Evolutionary conservation across 2,113 vertebrate species (phyloP).

Genomic region (Zosterops lateralis): DNA sequence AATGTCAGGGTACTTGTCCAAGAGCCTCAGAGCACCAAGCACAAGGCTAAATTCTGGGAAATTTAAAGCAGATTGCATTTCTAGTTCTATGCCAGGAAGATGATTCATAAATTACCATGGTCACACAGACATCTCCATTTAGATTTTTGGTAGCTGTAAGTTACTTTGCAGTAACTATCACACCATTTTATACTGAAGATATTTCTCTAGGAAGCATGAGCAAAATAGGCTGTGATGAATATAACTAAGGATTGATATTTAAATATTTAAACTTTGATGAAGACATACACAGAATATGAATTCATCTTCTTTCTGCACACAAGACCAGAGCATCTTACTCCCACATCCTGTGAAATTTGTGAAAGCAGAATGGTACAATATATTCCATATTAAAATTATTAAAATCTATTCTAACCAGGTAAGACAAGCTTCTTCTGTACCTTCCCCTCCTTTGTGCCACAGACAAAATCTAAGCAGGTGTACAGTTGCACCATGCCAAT

Average conservation of each 20-base stretch:
- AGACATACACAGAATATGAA: not conserved
- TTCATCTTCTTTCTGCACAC: not conserved
- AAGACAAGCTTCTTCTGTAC: not conserved
- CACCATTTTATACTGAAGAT: not conserved
- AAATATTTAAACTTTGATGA: not conserved
- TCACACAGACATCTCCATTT: not conserved
- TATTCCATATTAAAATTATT: not conserved
- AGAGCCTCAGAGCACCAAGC: not conserved
- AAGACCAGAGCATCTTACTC: not conserved
- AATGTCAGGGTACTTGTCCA: not conserved
- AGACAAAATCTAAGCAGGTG: not conserved
- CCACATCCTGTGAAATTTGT: not conserved
- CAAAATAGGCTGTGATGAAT: not conserved
- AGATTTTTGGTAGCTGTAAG: not conserved
- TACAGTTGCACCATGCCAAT: not conserved
- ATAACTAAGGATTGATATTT: not conserved
- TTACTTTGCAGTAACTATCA: not conserved
- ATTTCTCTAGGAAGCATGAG: not conserved
- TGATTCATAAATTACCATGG: conserved; percentile 24
- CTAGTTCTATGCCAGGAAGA: conserved; percentile 29
- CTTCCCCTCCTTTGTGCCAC: not conserved
- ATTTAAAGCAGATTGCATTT: not conserved
- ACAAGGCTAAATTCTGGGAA: not conserved
- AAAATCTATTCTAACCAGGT: not conserved
- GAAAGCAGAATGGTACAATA: not conserved